phyloP scores from a whole-genome alignment of 2,113 vertebrate genomes.

The Clupea harengus region DNA sequence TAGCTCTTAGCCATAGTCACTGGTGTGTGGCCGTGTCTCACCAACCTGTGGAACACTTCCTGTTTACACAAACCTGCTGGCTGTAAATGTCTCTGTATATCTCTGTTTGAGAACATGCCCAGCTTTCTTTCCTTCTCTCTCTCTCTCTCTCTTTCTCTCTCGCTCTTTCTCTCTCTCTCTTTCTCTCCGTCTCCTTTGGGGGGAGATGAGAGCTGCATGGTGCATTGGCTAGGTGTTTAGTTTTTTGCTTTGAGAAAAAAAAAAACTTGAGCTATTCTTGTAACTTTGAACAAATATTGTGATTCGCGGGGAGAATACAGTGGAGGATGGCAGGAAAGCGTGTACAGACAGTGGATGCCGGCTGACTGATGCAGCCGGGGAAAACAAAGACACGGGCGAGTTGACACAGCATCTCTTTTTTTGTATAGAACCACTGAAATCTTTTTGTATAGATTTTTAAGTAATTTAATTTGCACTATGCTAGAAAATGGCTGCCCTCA shows the following conservation, averaged over 20 bases:
- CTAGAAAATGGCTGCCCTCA: constrained; percentile 52
- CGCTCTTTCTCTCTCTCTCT: background rate
- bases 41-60: constrained; percentile 35
- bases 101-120: constrained; percentile 27
- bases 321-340: constrained; percentile 35
- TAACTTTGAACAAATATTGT: constrained; percentile 41
- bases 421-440: constrained; percentile 60
- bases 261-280: constrained; percentile 43
- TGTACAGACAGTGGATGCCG: constrained; percentile 34
- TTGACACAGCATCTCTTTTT: constrained; percentile 55
- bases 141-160: background rate
- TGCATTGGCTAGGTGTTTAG: constrained; percentile 45
- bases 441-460: constrained; percentile 66
- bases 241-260: constrained; percentile 35
- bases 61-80: constrained; percentile 61
- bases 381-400: constrained; percentile 32
- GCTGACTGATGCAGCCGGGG: constrained; percentile 34
- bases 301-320: constrained; percentile 47
- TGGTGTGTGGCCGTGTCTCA: constrained; percentile 31
- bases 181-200: background rate
- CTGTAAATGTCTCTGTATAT: constrained; percentile 66
- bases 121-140: constrained; percentile 32
- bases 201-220: constrained; percentile 60
- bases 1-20: background rate
- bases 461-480: constrained; percentile 78